These are phyloP conservation scores for Monoplex corrugatus DNA, from an alignment of 2,888 invertebrate species.

Conservation along the genomic window DNA sequence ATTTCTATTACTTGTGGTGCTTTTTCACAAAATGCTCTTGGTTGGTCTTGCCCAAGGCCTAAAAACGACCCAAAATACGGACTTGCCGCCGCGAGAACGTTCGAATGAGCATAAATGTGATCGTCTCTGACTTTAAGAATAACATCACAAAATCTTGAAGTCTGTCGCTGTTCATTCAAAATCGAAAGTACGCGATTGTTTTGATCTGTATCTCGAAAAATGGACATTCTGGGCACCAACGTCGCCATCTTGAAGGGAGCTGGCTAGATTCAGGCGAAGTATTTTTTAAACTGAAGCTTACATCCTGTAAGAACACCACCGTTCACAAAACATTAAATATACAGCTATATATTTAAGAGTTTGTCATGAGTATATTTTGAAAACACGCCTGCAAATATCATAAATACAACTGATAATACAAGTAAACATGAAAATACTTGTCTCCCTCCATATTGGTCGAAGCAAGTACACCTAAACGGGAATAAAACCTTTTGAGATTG, in stretches of 20 bases:
- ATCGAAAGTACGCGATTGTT: conserved; percentile 60
- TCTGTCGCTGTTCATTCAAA: conserved; percentile 72
- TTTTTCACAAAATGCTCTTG: conserved; percentile 78
- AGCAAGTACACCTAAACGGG: not conserved
- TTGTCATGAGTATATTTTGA: too few species aligned
- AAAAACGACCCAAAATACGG: conserved; percentile 78
- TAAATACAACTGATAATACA: too few species aligned
- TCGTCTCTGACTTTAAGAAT: conserved; percentile 76
- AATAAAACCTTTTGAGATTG: not conserved
- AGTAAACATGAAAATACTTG: conserved; percentile 43
- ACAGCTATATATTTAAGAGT: too few species aligned
- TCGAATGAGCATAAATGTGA: conserved; percentile 78
- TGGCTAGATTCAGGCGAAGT: not conserved
- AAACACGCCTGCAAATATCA: too few species aligned
- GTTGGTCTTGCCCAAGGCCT: conserved; percentile 73
- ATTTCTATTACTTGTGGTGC: conserved; percentile 79
- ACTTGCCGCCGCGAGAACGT: conserved; percentile 78
- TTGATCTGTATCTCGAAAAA: conserved; percentile 63
- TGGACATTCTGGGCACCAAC: conserved; percentile 47
- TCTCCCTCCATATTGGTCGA: conserved; percentile 32
- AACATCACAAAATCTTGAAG: conserved; percentile 78
- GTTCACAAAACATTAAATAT: too few species aligned
- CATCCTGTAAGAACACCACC: too few species aligned
- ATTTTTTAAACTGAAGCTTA: too few species aligned
- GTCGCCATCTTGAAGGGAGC: conserved; percentile 71